Evolutionary conservation across 2,113 vertebrate species (phyloP).

Genomic region (Tympanuchus pallidicinctus): DNA sequence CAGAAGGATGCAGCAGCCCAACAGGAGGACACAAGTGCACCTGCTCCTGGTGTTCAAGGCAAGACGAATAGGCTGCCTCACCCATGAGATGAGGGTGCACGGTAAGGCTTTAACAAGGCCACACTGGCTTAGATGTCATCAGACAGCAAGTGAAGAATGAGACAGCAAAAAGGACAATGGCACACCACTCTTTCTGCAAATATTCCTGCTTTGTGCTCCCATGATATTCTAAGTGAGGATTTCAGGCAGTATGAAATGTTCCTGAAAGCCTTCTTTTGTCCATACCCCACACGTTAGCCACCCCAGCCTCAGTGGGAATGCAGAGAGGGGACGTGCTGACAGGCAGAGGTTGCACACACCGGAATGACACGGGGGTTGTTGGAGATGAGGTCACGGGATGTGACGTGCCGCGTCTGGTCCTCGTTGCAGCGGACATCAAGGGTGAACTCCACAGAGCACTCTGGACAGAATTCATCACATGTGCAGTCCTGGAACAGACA

Average conservation of each 20-base stretch:
- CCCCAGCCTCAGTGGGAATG: accelerated
- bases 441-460: conserved; percentile 96
- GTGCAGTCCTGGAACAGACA: conserved; percentile 88
- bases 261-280: neutral
- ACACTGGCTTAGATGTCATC: accelerated
- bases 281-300: accelerated
- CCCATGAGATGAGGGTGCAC: neutral
- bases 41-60: accelerated
- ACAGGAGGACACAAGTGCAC: neutral
- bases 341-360: conserved; percentile 70
- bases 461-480: conserved; percentile 95
- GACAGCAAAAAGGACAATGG: accelerated
- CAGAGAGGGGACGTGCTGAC: neutral
- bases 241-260: accelerated
- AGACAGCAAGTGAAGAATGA: neutral
- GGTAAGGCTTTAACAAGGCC: neutral
- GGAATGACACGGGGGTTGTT: conserved; percentile 96
- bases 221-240: accelerated
- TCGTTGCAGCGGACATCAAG: conserved; percentile 94
- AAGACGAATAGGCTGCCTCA: neutral
- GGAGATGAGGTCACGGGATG: conserved; percentile 93
- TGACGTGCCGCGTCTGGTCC: conserved; percentile 96
- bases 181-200: neutral
- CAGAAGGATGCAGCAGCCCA: accelerated
- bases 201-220: neutral